These are phyloP conservation scores for Bufotes viridis DNA, from an alignment of 2,797 vertebrate genomes.

Conservation along the genomic window DNA sequence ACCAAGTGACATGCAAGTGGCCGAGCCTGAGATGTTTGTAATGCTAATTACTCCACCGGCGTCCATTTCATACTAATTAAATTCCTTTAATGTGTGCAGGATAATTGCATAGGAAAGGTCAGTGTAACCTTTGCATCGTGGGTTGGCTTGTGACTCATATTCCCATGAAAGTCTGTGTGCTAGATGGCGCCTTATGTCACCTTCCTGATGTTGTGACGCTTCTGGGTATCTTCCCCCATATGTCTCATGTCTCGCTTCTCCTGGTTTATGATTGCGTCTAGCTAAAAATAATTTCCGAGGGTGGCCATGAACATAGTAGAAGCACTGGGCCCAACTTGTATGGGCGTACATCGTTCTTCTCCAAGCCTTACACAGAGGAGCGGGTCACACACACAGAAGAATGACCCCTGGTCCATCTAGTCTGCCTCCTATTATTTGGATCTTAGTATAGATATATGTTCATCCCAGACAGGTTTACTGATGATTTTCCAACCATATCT, in stretches of 20 bases:
- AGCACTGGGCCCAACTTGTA: no score
- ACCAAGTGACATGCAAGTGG: neutral
- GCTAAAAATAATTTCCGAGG: no score
- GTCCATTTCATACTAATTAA: constrained; percentile 33
- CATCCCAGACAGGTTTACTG: no score
- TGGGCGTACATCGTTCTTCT: no score
- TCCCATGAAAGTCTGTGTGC: neutral
- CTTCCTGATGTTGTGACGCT: neutral
- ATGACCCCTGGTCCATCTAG: no score
- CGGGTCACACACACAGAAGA: no score
- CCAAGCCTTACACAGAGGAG: no score
- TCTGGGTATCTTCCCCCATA: neutral
- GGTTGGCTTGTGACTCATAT: constrained; percentile 2
- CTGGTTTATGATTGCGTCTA: no score
- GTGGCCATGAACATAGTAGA: no score
- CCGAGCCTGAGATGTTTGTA: neutral
- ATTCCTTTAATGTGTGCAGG: constrained; percentile 24
- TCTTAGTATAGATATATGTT: no score
- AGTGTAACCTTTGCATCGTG: constrained; percentile 35
- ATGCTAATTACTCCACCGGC: constrained; percentile 33
- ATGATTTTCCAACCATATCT: no score
- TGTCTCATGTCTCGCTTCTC: neutral
- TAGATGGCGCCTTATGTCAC: neutral
- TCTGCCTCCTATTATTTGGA: no score
- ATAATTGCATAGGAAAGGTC: constrained; percentile 48